Percentiles rank a stretch among this genome's conserved stretches.
Conservation (phyloP, 2,113 vertebrate species). For the Diadophis punctatus region DNA sequence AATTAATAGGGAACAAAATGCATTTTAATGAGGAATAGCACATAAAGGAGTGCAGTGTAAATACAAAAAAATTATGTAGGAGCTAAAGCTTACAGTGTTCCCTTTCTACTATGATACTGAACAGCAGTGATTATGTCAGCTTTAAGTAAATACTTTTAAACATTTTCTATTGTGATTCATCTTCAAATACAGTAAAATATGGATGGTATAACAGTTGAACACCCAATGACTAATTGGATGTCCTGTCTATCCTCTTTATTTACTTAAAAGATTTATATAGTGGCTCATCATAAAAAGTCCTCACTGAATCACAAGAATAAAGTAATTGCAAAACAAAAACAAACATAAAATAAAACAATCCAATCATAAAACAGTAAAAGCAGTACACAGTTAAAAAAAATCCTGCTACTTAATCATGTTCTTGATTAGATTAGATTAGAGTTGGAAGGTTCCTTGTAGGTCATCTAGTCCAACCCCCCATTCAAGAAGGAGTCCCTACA, state of each 20-base stretch:
- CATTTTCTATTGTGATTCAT: neutral
- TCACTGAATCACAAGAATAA: neutral
- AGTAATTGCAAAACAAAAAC: neutral
- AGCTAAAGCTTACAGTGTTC: neutral
- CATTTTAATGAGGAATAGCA: neutral
- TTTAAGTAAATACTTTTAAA: neutral
- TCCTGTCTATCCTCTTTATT: neutral
- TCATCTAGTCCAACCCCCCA: too few relatives aligned
- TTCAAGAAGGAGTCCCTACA: too few relatives aligned
- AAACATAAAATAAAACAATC: neutral
- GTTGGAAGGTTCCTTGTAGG: too few relatives aligned
- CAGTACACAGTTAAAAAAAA: neutral
- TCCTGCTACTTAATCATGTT: neutral
- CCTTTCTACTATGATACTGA: neutral
- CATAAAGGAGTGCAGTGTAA: neutral
- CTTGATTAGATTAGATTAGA: too few relatives aligned
- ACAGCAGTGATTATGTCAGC: neutral
- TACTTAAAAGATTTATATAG: neutral
- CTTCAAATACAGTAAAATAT: neutral
- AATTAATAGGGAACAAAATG: neutral
- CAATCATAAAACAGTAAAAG: neutral
- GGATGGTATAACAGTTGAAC: neutral
- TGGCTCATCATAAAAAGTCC: neutral
- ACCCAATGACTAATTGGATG: neutral
- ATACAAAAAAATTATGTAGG: neutral